Evolutionary conservation across 2,888 invertebrate species (phyloP).

Genomic region (Drosophila kanekoi): DNA sequence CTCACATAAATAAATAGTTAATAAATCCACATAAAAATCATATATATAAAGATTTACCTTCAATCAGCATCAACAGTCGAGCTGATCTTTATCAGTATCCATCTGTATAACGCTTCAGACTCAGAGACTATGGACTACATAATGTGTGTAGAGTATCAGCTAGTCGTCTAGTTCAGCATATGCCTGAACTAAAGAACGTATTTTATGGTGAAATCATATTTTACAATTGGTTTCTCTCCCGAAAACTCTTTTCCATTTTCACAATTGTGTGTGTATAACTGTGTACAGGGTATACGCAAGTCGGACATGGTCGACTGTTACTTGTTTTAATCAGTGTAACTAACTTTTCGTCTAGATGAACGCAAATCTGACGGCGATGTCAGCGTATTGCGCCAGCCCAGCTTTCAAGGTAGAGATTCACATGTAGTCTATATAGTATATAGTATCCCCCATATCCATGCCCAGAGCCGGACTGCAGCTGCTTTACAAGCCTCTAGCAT

Average conservation of each 20-base stretch:
- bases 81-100: too few relatives aligned
- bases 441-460: constrained; percentile 7
- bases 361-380: constrained; percentile 84
- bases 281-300: constrained; percentile 2
- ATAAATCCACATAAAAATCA: too few relatives aligned
- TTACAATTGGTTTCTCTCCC: too few relatives aligned
- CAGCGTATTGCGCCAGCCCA: constrained; percentile 82
- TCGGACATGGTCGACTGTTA: not conserved
- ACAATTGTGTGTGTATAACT: not conserved
- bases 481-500: constrained; percentile 15
- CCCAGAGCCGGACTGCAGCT: not conserved
- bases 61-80: too few relatives aligned
- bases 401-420: constrained; percentile 82
- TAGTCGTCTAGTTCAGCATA: too few relatives aligned
- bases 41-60: too few relatives aligned
- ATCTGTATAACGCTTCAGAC: too few relatives aligned
- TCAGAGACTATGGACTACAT: too few relatives aligned
- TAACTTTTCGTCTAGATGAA: constrained; percentile 82
- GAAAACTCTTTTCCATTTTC: too few relatives aligned
- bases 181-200: too few relatives aligned
- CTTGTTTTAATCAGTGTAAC: constrained; percentile 45
- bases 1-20: not conserved
- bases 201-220: too few relatives aligned
- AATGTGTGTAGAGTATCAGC: too few relatives aligned
- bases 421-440: not conserved